Conservation (phyloP, 2,797 vertebrate genomes). For the Pangasius macronema region DNA sequence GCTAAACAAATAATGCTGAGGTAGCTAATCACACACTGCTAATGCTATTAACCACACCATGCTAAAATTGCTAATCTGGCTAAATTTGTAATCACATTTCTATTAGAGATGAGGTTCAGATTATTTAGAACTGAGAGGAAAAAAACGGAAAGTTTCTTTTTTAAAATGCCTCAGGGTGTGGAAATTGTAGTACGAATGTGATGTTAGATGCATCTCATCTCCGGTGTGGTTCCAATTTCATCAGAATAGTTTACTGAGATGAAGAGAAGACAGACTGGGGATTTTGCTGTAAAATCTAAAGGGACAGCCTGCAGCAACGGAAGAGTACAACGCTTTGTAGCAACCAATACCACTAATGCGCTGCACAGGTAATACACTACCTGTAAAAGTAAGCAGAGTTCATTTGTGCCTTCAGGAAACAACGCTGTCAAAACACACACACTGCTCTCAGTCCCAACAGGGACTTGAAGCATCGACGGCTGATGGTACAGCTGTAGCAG, state of each 20-base stretch:
- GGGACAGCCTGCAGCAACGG: slow-evolving; percentile 4
- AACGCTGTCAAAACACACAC: slow-evolving; percentile 21
- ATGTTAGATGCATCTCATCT: background rate
- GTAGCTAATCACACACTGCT: background rate
- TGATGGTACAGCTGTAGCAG: slow-evolving; percentile 22
- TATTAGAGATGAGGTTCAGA: background rate
- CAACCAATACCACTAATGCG: background rate
- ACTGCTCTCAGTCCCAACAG: background rate
- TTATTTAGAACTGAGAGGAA: background rate
- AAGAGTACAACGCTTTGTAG: background rate
- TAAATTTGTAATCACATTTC: background rate
- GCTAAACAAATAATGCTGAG: background rate
- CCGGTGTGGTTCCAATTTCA: background rate
- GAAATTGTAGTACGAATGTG: background rate
- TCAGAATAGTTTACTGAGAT: slow-evolving; percentile 4
- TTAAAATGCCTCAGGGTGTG: background rate
- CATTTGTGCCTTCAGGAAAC: slow-evolving; percentile 8
- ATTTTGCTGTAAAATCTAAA: slow-evolving; percentile 7
- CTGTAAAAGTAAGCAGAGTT: slow-evolving; percentile 1
- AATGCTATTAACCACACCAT: background rate
- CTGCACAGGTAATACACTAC: background rate
- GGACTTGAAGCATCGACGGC: background rate
- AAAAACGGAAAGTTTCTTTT: too few species aligned
- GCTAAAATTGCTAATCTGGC: background rate
- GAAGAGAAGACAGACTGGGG: background rate